Conservation (phyloP, 2,888 invertebrate genomes). For the Chelonus formosanus region DNA sequence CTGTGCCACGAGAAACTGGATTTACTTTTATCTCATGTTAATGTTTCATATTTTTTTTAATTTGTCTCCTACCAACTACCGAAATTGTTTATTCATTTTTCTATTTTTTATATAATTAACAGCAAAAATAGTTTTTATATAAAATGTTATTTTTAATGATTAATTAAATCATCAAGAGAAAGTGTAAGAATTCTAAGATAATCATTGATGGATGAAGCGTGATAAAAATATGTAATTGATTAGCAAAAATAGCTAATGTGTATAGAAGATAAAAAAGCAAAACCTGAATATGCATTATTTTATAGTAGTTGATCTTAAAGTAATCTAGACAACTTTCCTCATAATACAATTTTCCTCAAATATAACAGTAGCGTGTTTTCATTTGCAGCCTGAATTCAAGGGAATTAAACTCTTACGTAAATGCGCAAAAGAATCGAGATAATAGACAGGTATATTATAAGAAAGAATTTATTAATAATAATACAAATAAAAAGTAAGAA, state of each 20-base stretch:
- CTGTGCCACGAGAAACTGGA: conserved; percentile 5
- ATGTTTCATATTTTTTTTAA: background rate
- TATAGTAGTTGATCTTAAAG: too few relatives aligned
- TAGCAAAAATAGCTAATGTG: too few relatives aligned
- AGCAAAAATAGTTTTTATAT: too few relatives aligned
- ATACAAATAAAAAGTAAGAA: conserved; percentile 1
- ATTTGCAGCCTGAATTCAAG: conserved; percentile 36
- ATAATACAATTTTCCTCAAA: conserved; percentile 54
- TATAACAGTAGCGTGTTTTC: conserved; percentile 55
- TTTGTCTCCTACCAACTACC: background rate
- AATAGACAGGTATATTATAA: background rate
- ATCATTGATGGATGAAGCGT: too few relatives aligned
- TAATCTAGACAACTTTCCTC: conserved; percentile 46
- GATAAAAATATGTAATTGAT: too few relatives aligned
- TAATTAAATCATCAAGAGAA: too few relatives aligned
- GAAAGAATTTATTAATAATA: background rate
- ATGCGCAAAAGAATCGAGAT: conserved; percentile 33
- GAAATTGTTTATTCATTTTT: background rate
- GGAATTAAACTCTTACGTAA: conserved; percentile 32
- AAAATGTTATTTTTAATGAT: too few relatives aligned
- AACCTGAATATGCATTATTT: too few relatives aligned
- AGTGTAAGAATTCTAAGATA: too few relatives aligned
- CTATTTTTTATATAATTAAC: too few relatives aligned
- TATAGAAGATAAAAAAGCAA: too few relatives aligned
- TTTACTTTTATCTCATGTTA: background rate